Percentiles rank a stretch among this genome's conserved stretches.
Evolutionary conservation across 2,113 vertebrate species (phyloP).

Genomic region (Rynchops niger): DNA sequence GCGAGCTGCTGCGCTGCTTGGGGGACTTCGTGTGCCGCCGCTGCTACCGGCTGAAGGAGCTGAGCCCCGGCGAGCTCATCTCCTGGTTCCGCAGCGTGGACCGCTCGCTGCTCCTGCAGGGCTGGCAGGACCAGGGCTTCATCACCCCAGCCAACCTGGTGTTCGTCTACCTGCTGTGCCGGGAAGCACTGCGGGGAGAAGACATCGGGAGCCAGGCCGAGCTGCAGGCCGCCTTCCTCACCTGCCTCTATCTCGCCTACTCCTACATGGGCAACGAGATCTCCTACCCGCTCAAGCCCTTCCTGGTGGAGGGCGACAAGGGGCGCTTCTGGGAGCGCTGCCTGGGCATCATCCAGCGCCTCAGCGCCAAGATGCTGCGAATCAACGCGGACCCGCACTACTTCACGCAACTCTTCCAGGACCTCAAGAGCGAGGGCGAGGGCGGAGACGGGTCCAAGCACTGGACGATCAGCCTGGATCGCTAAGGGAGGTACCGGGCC

Average conservation of each 20-base stretch:
- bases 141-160: conserved; percentile 96
- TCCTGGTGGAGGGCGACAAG: conserved; percentile 90
- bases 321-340: conserved; percentile 95
- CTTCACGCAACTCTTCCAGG: conserved; percentile 97
- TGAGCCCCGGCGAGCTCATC: conserved; percentile 88
- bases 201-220: conserved; percentile 82
- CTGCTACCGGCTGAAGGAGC: conserved; percentile 89
- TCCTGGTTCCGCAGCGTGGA: conserved; percentile 98
- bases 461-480: conserved; percentile 88
- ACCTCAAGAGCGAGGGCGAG: conserved; percentile 93
- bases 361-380: conserved; percentile 94
- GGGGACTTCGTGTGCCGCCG: conserved; percentile 94
- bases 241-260: conserved; percentile 96
- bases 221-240: conserved; percentile 93
- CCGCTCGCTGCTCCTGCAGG: conserved; percentile 92
- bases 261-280: conserved; percentile 99
- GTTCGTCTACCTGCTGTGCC: conserved; percentile 94
- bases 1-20: conserved; percentile 92
- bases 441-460: conserved; percentile 74
- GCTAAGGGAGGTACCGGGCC: conserved; percentile 74
- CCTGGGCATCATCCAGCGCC: conserved; percentile 88
- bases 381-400: conserved; percentile 96
- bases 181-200: conserved; percentile 84
- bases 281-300: conserved; percentile 97
- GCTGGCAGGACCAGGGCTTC: conserved; percentile 98